Evolutionary conservation across 1,140 invertebrate genomes (phyloP).

Genomic region (Anoplolepis gracilipes): DNA sequence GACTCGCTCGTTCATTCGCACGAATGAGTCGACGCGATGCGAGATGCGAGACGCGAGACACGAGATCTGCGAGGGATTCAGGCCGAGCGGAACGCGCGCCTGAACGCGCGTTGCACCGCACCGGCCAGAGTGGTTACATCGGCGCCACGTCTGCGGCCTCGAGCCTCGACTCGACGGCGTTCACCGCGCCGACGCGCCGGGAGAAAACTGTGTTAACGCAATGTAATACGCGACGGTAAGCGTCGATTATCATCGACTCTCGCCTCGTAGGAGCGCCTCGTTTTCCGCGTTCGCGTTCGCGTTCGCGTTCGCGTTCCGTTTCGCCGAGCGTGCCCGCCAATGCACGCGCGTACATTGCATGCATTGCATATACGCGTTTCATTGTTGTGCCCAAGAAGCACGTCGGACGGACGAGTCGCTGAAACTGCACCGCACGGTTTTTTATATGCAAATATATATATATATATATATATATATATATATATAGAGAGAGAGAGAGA

Average conservation of each 20-base stretch:
- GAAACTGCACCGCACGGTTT: neutral
- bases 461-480: too few species aligned
- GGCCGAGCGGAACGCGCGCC: conserved; percentile 72
- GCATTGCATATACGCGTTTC: too few species aligned
- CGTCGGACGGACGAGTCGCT: too few species aligned
- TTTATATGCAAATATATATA: neutral
- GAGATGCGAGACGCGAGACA: too few species aligned
- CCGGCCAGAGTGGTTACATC: conserved; percentile 67
- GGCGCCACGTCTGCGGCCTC: conserved; percentile 74
- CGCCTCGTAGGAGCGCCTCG: conserved; percentile 11
- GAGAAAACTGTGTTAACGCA: conserved; percentile 73
- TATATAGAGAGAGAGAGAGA: too few species aligned
- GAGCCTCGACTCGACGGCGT: conserved; percentile 56
- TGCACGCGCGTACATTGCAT: too few species aligned
- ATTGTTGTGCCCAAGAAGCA: too few species aligned
- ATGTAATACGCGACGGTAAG: conserved; percentile 62
- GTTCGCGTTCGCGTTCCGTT: conserved; percentile 59
- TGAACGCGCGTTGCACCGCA: conserved; percentile 39
- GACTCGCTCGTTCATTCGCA: conserved; percentile 21
- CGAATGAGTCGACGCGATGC: neutral
- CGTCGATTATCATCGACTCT: conserved; percentile 42
- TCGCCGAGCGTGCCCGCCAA: conserved; percentile 17
- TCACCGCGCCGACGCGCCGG: conserved; percentile 61
- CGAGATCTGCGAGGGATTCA: conserved; percentile 58
- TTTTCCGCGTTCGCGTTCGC: conserved; percentile 65